A percentile compares a stretch with the other conserved stretches of the same genome.
phyloP scores from a whole-genome alignment of 2,113 vertebrate genomes.

The Etheostoma spectabile region DNA sequence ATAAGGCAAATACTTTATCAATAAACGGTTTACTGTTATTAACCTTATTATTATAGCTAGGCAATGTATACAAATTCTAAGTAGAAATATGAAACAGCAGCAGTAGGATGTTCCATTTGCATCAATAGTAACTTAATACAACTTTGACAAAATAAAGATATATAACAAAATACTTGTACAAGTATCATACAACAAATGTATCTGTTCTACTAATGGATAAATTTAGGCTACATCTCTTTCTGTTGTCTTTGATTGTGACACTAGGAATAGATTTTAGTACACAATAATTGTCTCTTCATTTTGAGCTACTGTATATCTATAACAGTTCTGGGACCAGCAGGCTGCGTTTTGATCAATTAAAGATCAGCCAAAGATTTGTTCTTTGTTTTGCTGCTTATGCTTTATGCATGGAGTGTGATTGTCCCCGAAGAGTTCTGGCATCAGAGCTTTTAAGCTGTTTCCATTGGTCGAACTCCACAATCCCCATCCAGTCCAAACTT shows the following conservation, averaged over 20 bases:
- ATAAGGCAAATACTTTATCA: no score
- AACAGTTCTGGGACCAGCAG: not conserved
- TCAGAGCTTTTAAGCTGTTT: not conserved
- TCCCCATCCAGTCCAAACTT: not conserved
- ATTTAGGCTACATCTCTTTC: not conserved
- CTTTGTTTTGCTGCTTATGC: not conserved
- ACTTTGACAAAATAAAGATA: not conserved
- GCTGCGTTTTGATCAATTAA: not conserved
- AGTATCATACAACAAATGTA: no score
- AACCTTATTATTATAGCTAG: no score
- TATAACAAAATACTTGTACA: not conserved
- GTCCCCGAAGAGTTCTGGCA: not conserved
- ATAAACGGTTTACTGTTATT: no score
- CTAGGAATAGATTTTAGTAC: not conserved
- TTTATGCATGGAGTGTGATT: not conserved
- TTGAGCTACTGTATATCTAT: slow-evolving; percentile 1
- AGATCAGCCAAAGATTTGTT: not conserved
- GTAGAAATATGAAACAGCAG: not conserved
- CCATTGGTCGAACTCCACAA: not conserved
- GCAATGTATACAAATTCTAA: no score
- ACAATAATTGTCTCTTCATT: not conserved
- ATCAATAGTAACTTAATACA: not conserved
- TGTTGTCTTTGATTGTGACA: not conserved
- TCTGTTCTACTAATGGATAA: not conserved
- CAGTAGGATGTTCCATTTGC: no score